Evolutionary conservation across 1,140 invertebrate genomes (phyloP).

Genomic region (Panagrolaimus sp.): DNA sequence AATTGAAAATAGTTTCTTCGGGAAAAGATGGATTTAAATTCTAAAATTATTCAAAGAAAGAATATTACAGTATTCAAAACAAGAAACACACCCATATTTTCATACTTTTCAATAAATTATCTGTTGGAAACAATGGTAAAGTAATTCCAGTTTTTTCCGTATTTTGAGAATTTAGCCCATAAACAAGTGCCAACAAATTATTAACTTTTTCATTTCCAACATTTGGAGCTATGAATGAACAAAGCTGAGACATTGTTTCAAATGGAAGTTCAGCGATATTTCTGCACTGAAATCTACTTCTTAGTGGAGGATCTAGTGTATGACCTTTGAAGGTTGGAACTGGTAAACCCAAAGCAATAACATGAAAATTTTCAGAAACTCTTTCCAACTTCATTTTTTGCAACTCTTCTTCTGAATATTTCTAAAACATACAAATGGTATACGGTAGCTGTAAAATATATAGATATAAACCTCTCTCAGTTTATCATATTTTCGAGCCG

Average conservation of each 20-base stretch:
- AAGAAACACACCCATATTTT: slow-evolving; percentile 68
- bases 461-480: slow-evolving; percentile 68
- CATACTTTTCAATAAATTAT: slow-evolving; percentile 69
- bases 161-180: slow-evolving; percentile 67
- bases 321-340: slow-evolving; percentile 81
- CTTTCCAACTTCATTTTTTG: slow-evolving; percentile 77
- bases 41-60: slow-evolving; percentile 60
- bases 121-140: slow-evolving; percentile 82
- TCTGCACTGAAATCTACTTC: slow-evolving; percentile 86
- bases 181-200: slow-evolving; percentile 71
- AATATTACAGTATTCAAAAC: slow-evolving; percentile 3
- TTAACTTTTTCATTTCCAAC: slow-evolving; percentile 64
- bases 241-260: slow-evolving; percentile 58
- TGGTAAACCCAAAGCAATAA: slow-evolving; percentile 80
- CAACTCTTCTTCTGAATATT: slow-evolving; percentile 72
- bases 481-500: slow-evolving; percentile 80
- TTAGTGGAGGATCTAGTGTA: slow-evolving; percentile 84
- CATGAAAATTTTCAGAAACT: slow-evolving; percentile 81
- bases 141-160: slow-evolving; percentile 64
- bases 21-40: slow-evolving; percentile 67
- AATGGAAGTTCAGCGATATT: slow-evolving; percentile 66
- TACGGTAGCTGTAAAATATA: neutral
- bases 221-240: slow-evolving; percentile 62
- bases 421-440: slow-evolving; percentile 61
- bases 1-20: slow-evolving; percentile 67